Conservation (phyloP, 2,888 invertebrate species). For the Tyria jacobaeae region DNA sequence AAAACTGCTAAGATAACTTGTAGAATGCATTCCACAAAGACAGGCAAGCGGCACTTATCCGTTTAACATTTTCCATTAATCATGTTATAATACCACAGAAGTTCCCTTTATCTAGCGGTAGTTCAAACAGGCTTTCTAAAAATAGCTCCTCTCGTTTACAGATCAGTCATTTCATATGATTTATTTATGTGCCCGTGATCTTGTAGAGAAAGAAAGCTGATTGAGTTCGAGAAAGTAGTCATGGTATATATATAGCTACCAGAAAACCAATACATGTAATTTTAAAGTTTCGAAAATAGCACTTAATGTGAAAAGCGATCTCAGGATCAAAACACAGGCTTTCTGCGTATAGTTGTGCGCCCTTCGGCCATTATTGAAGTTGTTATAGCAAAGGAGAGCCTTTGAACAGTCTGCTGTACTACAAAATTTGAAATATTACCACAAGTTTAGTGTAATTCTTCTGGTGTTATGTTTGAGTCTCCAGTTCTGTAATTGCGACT, state of each 20-base stretch:
- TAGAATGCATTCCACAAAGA: not conserved
- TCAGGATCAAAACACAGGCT: too few relatives aligned
- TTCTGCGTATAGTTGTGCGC: too few relatives aligned
- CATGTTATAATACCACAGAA: not conserved
- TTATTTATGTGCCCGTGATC: slow-evolving; percentile 1
- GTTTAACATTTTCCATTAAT: not conserved
- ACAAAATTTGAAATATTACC: too few relatives aligned
- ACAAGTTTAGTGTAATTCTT: too few relatives aligned
- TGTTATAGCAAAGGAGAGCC: too few relatives aligned
- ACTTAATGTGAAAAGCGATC: too few relatives aligned
- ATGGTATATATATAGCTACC: not conserved
- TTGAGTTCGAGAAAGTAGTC: slow-evolving; percentile 3
- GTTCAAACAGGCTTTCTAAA: not conserved
- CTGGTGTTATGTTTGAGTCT: too few relatives aligned
- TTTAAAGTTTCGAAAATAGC: too few relatives aligned
- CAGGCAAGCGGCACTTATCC: not conserved
- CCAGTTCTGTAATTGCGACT: too few relatives aligned
- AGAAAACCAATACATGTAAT: not conserved
- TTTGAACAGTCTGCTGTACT: too few relatives aligned
- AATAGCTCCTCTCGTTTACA: not conserved
- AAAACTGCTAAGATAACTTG: not conserved
- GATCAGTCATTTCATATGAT: slow-evolving; percentile 1
- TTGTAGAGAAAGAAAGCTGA: slow-evolving; percentile 13
- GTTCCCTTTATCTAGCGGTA: not conserved
- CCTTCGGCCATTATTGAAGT: too few relatives aligned